Evolutionary conservation across 1,140 invertebrate species (phyloP).

Genomic region (Microplitis mediator): DNA sequence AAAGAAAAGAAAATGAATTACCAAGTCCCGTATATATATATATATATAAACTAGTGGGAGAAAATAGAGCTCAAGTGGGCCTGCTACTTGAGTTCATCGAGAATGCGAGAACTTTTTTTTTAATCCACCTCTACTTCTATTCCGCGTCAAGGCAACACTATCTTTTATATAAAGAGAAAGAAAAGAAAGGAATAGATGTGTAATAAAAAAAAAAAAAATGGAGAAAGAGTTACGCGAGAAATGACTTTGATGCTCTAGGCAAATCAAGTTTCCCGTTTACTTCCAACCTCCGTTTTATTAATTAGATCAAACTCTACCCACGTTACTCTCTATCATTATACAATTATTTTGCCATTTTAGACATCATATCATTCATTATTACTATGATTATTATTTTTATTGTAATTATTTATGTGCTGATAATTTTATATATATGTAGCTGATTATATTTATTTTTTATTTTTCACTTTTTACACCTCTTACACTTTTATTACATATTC

Average conservation of each 20-base stretch:
- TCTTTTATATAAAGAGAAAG: not conserved
- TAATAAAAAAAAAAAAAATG: not conserved
- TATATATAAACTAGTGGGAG: not conserved
- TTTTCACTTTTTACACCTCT: not conserved
- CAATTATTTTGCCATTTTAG: conserved; percentile 21
- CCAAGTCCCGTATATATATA: conserved; percentile 9
- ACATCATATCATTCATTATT: not conserved
- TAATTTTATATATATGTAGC: not conserved
- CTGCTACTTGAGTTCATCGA: not conserved
- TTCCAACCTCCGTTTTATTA: conserved; percentile 25
- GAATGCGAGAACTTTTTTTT: not conserved
- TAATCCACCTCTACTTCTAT: too few relatives aligned
- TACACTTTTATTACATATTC: not conserved
- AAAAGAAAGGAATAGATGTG: not conserved
- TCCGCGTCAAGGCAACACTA: not conserved
- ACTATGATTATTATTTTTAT: not conserved
- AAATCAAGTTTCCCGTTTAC: conserved; percentile 21
- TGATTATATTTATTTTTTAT: too few relatives aligned
- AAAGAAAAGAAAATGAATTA: conserved; percentile 16
- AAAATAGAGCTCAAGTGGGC: not conserved
- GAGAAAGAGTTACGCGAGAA: not conserved
- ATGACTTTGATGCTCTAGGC: conserved; percentile 5
- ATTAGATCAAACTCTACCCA: conserved; percentile 24
- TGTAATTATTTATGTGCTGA: not conserved
- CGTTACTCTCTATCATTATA: conserved; percentile 20